phyloP scores from a whole-genome alignment of 2,113 vertebrate genomes.

The Rhynchomys soricoides region DNA sequence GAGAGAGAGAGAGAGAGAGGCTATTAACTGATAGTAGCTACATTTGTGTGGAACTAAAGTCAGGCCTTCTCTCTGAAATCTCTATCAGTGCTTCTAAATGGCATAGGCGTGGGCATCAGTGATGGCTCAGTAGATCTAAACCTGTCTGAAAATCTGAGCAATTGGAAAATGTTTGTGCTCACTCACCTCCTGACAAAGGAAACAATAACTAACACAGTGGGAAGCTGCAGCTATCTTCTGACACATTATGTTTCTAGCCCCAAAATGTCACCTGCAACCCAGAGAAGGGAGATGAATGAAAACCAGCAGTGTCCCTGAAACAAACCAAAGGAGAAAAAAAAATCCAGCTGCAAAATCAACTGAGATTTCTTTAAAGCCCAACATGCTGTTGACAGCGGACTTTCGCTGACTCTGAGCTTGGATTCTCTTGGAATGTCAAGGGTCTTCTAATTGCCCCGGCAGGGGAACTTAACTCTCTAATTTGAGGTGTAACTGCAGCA shows the following conservation, averaged over 20 bases:
- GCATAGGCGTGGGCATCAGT: constrained; percentile 80
- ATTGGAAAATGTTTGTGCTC: constrained; percentile 84
- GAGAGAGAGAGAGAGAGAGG: background rate
- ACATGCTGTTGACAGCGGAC: constrained; percentile 69
- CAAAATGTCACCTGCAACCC: constrained; percentile 79
- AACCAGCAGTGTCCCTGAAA: constrained; percentile 68
- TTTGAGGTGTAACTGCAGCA: constrained; percentile 47
- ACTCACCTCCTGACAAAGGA: constrained; percentile 84
- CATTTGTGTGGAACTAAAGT: constrained; percentile 65
- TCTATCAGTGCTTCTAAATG: constrained; percentile 74
- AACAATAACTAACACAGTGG: constrained; percentile 83
- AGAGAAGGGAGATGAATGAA: constrained; percentile 82
- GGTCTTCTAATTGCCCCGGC: constrained; percentile 57
- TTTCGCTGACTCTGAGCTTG: constrained; percentile 44
- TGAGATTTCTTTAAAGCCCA: constrained; percentile 72
- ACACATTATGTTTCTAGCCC: constrained; percentile 80
- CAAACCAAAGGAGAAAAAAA: constrained; percentile 65
- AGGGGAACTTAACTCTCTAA: constrained; percentile 57
- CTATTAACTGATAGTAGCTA: constrained; percentile 27
- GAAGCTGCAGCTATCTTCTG: constrained; percentile 79
- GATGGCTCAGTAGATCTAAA: constrained; percentile 85
- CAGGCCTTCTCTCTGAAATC: constrained; percentile 69
- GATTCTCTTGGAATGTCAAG: constrained; percentile 61
- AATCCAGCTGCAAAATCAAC: background rate
- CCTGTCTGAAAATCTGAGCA: constrained; percentile 85